Base-by-base conservation (phyloP, 2,113 vertebrate genomes). In the Panurus biarmicus region DNA sequence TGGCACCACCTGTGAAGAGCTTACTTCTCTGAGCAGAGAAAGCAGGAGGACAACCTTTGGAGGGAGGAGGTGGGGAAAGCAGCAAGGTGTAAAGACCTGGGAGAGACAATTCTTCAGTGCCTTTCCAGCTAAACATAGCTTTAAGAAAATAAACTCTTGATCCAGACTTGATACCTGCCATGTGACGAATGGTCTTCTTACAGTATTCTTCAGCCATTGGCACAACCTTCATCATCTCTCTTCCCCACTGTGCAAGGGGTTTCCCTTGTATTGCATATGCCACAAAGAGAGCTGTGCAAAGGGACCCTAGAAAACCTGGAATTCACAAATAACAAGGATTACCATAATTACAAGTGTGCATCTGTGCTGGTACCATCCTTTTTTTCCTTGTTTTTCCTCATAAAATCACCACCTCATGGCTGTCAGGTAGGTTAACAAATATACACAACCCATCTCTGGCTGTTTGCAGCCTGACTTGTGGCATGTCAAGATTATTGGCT, bases 181-280 rank as follows among this genome's bases (percentile, higher is more conserved):
- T 98, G 96, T 99, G 99, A 24, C 99, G 98, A 93, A 99, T 99
- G n/a, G 98, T 99, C 93, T 98, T 99, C 97, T 96, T 98, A 94
- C 99, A 99, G 95, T 98, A 99, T 45, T 99, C 99, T 91, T 99
- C 98, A 3, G 99, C 99, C 94, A 98, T 98, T 0, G 98, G 98
- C 16, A 99, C 96, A 11, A 98, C 97, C 88, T 98, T 98, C 97
- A 99, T 97, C 97, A 99, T 98, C 22, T 99, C 99, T 29, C 98
- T 98, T 51, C 99, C 99, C 99, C 99, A 99, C 75, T 96, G 98
- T 13, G 86, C 98, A 16, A 98, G 89, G 4, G 98, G 98, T 74
- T 98, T 99, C 54, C 98, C 98, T 96, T 99, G 99, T 28, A 99
- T 81, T 4, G 99, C 99, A 0, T 98, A 99, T 0, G 99, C 98